A percentile compares a stretch with the other conserved stretches of the same genome.
Evolutionary conservation across 2,888 invertebrate genomes (phyloP).

Genomic region (Acronicta aceris): DNA sequence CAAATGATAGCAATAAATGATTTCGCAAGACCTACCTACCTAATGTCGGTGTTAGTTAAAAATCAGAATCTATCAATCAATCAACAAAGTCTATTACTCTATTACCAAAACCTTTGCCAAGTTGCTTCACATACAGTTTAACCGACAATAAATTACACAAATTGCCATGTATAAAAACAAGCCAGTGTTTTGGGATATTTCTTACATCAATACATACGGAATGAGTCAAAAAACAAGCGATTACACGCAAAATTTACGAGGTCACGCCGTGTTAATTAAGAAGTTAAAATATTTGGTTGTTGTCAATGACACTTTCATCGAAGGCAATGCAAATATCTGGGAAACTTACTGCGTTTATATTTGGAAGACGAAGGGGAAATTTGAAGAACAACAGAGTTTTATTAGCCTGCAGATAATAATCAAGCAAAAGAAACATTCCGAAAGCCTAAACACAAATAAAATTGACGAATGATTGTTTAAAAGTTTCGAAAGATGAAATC

Average conservation of each 20-base stretch:
- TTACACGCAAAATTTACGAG: constrained; percentile 45
- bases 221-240: constrained; percentile 45
- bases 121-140: constrained; percentile 24
- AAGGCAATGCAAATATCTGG: constrained; percentile 34
- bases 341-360: constrained; percentile 16
- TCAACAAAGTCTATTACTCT: constrained; percentile 16
- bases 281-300: constrained; percentile 40
- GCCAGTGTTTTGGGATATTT: constrained; percentile 22
- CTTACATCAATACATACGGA: constrained; percentile 25
- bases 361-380: constrained; percentile 2
- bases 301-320: constrained; percentile 35
- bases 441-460: not conserved
- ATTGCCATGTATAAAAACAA: constrained; percentile 29
- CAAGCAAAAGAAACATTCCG: too few relatives aligned
- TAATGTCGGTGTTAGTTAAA: not conserved
- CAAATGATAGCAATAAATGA: not conserved
- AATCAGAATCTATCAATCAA: constrained; percentile 12
- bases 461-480: too few relatives aligned
- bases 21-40: not conserved
- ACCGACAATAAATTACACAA: constrained; percentile 27
- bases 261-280: constrained; percentile 46
- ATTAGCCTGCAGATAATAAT: too few relatives aligned
- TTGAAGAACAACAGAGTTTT: not conserved
- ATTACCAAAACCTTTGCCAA: constrained; percentile 3
- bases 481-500: too few relatives aligned